Percentiles rank a stretch among this genome's conserved stretches.
phyloP scores from a whole-genome alignment of 2,888 invertebrate genomes.

The Habroteleia sp. region DNA sequence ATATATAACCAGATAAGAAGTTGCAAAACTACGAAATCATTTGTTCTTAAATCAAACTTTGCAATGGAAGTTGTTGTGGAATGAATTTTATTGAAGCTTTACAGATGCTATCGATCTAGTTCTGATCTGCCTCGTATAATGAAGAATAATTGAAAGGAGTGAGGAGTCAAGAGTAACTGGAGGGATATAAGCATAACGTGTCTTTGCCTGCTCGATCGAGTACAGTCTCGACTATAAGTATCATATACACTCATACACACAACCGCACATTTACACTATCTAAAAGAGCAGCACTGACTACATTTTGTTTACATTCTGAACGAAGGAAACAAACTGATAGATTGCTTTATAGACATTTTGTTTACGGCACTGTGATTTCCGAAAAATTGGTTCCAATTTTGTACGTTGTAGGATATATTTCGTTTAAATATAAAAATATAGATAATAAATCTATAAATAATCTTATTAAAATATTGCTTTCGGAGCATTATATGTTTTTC shows the following conservation, averaged over 20 bases:
- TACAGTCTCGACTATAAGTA: constrained; percentile 56
- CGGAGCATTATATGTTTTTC: too few relatives aligned
- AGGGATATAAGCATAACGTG: constrained; percentile 60
- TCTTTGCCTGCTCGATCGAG: constrained; percentile 60
- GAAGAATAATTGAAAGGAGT: constrained; percentile 54
- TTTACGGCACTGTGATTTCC: too few relatives aligned
- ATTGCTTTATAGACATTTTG: too few relatives aligned
- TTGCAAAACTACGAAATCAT: constrained; percentile 1
- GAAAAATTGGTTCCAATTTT: too few relatives aligned
- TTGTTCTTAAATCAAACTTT: neutral
- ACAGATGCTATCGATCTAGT: constrained; percentile 42
- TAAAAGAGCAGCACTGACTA: too few relatives aligned
- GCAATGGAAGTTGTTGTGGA: neutral
- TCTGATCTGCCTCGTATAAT: constrained; percentile 40
- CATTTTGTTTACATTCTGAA: too few relatives aligned
- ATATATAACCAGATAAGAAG: neutral
- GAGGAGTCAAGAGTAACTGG: constrained; percentile 49
- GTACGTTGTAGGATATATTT: too few relatives aligned
- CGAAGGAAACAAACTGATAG: too few relatives aligned
- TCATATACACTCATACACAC: too few relatives aligned
- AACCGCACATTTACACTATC: constrained; percentile 45
- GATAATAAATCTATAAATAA: too few relatives aligned
- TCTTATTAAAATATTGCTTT: too few relatives aligned
- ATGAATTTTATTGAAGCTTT: constrained; percentile 22
- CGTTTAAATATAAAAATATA: too few relatives aligned